Evolutionary conservation across 1,140 invertebrate species (phyloP), one percentile per base, ranked within the genome.

Genomic region (Aphelenchoides besseyi): DNA sequence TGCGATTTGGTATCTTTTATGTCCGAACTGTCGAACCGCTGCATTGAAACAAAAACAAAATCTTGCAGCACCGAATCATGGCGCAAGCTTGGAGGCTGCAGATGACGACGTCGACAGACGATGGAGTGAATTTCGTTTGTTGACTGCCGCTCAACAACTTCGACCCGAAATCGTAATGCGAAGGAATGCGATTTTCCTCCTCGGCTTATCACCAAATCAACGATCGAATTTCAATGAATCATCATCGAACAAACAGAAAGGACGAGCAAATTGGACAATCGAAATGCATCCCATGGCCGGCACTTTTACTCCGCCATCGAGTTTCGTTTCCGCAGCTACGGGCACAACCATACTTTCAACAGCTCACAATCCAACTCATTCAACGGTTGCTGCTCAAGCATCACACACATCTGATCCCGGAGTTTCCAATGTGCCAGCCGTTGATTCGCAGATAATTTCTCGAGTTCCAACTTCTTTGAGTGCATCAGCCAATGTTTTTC

Each of bases 161-260:
- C 90, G 92, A 54, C 89, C 90, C 3, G 92, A 94, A 81, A 82
- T 90, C 16, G 88, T 91, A 0, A 91, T 97, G 87, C 92, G 91
- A 73, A 92, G 93, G 81, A 98, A 98, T 85, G 93, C 95, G 0
- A 89, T 94, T 86, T 98, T 97, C 84, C 85, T 97, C 9, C 86
- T 98, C 63, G 93, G 96, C 81, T 84, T 98, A 55, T 90, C 91
- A 75, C 89, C 91, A 0, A 89, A 87, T 0, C 9, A 37, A 8
- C 55, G 55, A 28, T 28, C 55, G 5, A 5, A 59, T 8, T 59
- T 33, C 32, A n/a, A 26, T 33, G 8, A 29, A 32, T 16, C 12
- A 37, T 2, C 36, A 36, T 16, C 18, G 12, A 59, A 32, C n/a
- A 66, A 37, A 33, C 63, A 16, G 63, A 61, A 33, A 53, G 32